Evolutionary conservation across 2,888 invertebrate genomes (phyloP), one percentile per base, ranked within the genome.

Genomic region (Watsonalla cultraria): DNA sequence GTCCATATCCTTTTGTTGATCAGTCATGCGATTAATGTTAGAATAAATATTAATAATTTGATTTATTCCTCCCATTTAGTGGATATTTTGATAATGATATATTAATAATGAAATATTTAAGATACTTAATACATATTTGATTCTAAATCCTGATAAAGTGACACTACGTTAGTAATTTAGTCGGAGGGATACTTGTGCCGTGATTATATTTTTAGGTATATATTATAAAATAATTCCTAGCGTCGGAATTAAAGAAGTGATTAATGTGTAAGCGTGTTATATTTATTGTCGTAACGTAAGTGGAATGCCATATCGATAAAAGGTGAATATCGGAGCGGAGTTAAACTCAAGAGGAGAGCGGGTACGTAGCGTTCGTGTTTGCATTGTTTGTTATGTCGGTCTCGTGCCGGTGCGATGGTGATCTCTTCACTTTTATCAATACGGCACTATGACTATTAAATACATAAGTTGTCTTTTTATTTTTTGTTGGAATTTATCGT

Each of bases 51-150:
- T 86, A 86, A 85, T 90, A 88, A 90, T 90, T 90, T 90, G 90
- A 90, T 90, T 90, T 90, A 90, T 90, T 90, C 90, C 90, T 90
- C 90, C 90, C 90, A 88, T 90, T 90, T 90, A 90, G 90, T 90
- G 90, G 90, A 90, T 90, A 90, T 90, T 90, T 90, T 90, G 90
- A 90, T 90, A 90, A 90, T 90, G 90, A 90, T 90, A 90, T 90
- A 90, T 90, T 88, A 90, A 88, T 90, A 90, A 87, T 88, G 89
- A 90, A 90, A 90, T 90, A 90, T 90, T 90, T 90, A 90, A 90
- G 90, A 90, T 89, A 89, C 90, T 90, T 90, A 89, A 90, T 90
- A 90, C 90, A 90, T 90, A 90, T 90, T 90, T 90, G 90, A 90
- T 90, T 90, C 90, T 90, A 90, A 90, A 90, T 90, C 90, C 90